These are phyloP conservation scores for Falco biarmicus DNA, from an alignment of 2,797 vertebrate species.

Conservation along the genomic window DNA sequence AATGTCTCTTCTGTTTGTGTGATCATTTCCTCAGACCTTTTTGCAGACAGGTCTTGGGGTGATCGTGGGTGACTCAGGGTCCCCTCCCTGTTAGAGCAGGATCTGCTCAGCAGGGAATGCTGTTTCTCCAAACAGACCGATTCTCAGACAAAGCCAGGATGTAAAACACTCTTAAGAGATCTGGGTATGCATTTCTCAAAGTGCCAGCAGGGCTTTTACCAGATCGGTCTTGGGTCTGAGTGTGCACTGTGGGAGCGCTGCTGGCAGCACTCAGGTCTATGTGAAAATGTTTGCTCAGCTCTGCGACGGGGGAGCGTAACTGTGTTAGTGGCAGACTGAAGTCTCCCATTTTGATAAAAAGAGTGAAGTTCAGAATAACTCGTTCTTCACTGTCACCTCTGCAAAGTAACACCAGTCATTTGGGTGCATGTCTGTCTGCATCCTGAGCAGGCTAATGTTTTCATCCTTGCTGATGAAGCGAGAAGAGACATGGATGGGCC, in stretches of 20 bases:
- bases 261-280: not conserved
- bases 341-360: not conserved
- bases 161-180: not conserved
- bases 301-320: not conserved
- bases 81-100: not conserved
- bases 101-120: slow-evolving; percentile 21
- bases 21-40: not conserved
- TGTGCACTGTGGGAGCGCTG: not conserved
- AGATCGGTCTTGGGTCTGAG: not conserved
- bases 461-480: not conserved
- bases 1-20: not conserved
- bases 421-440: not conserved
- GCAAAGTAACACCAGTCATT: not conserved
- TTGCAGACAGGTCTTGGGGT: not conserved
- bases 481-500: not conserved
- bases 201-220: not conserved
- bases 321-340: not conserved
- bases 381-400: not conserved
- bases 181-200: not conserved
- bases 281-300: slow-evolving; percentile 12
- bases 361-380: not conserved
- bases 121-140: not conserved
- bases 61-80: not conserved
- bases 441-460: not conserved
- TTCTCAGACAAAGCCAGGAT: slow-evolving; percentile 20